phyloP scores from a whole-genome alignment of 1,140 invertebrate species.

The Meloidogyne exigua region DNA sequence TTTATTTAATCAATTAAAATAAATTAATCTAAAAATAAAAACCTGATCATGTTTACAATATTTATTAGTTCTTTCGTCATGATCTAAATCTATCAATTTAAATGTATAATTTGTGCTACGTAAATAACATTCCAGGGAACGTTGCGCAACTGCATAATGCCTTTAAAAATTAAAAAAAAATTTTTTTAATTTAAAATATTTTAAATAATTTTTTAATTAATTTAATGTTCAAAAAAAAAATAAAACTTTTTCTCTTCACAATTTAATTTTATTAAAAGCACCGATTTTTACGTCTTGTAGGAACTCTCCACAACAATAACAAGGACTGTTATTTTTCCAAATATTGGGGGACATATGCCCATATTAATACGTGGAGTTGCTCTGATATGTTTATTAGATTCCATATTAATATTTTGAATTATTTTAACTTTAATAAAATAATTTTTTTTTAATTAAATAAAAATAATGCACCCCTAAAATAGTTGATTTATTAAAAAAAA shows the following conservation, averaged over 20 bases:
- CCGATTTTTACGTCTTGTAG: conserved; percentile 48
- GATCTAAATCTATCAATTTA: conserved; percentile 53
- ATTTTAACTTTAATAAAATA: background rate
- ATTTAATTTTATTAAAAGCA: background rate
- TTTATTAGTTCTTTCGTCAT: conserved; percentile 51
- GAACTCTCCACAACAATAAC: conserved; percentile 47
- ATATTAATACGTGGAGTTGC: conserved; percentile 36
- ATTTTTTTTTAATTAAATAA: too few relatives aligned
- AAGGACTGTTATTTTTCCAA: conserved; percentile 48
- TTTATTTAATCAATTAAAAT: too few relatives aligned
- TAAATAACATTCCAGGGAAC: conserved; percentile 59
- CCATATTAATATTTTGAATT: background rate
- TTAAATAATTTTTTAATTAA: background rate
- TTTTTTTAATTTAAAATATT: background rate
- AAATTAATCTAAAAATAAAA: background rate
- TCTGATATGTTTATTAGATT: background rate
- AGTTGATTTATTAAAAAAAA: too few relatives aligned
- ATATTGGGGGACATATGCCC: conserved; percentile 45
- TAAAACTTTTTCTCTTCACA: too few relatives aligned
- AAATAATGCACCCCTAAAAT: too few relatives aligned
- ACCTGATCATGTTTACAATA: conserved; percentile 57
- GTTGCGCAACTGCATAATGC: conserved; percentile 56
- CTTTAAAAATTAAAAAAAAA: conserved; percentile 44
- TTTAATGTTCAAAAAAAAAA: too few relatives aligned
- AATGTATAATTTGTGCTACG: conserved; percentile 54